Conservation (phyloP, 2,113 vertebrate species). For the Alosa alosa region DNA sequence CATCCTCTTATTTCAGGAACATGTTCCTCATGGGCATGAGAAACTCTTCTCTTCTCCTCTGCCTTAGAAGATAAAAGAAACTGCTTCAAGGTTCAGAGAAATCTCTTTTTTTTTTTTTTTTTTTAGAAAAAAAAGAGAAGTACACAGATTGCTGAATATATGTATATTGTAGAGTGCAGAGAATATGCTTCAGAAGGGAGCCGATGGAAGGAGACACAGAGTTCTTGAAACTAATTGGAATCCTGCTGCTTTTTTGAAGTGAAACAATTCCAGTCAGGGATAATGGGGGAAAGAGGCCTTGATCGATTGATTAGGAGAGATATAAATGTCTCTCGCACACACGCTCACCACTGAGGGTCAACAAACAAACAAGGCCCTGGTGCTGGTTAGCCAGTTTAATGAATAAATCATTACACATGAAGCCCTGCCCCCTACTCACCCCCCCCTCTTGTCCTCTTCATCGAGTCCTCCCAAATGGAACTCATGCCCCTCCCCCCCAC, state of each 20-base stretch:
- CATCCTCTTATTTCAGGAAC: conserved; percentile 71
- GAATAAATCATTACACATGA: conserved; percentile 84
- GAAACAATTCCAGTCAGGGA: conserved; percentile 23
- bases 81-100: conserved; percentile 33
- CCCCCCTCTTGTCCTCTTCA: background rate
- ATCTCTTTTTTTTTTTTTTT: conserved; percentile 40
- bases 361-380: conserved; percentile 69
- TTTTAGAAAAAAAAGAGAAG: background rate
- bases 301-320: conserved; percentile 41
- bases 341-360: conserved; percentile 50
- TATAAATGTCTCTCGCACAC: conserved; percentile 37
- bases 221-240: conserved; percentile 19
- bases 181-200: background rate
- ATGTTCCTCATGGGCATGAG: conserved; percentile 57
- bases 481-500: conserved; percentile 35
- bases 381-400: conserved; percentile 82
- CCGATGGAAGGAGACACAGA: background rate
- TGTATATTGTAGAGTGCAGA: background rate
- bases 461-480: background rate
- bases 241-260: background rate
- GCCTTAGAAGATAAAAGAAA: conserved; percentile 32
- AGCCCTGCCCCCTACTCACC: background rate
- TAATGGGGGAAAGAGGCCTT: conserved; percentile 18
- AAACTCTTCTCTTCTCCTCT: conserved; percentile 41
- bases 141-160: background rate